Base-by-base conservation (phyloP, 2,888 invertebrate species). In the Hirtodrosophila duncani region DNA sequence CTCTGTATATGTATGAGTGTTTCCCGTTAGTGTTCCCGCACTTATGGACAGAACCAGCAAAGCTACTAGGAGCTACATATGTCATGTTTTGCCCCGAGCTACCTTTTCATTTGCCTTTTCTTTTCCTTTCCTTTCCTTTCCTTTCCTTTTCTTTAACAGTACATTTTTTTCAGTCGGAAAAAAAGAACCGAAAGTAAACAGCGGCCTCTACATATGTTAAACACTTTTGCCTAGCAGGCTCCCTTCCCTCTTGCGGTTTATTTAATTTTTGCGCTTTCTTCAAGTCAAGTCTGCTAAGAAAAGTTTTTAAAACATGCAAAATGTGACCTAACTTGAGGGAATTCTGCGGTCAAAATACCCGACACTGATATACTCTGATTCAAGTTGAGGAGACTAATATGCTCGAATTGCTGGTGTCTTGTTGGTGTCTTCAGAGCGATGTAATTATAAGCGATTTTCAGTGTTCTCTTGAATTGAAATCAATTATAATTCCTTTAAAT, bases 211-310 rank as follows among this genome's bases (percentile, higher is more conserved):
- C 21, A 17, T 58, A 63, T 57, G 64, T 50, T 57, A 36, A 63
- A 58, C 63, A 63, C 58, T 57, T 57, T 62, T 50, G 63, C 58
- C 62, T 62, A 44, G 57, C 45, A 63, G 56, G 62, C 46, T 16
- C 27, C 36, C 33, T 36, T 33, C 17, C 48, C 55, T 41, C 36
- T 37, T 43, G 43, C 43, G 43, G 53, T 45, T 61, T 53, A 45
- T 61, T 39, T 44, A 44, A 44, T 49, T 61, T 36, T 44, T 31
- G 20, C n/a, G 17, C 23, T 9, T 39, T 36, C n/a, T n/a, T 39
- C 17, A 14, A 7, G 7, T 7, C 20, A 5, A 20, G 20, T n/a
- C n/a, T n/a, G n/a, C n/a, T n/a, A n/a, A n/a, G n/a, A n/a, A n/a
- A n/a, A n/a, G n/a, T 27, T 26, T 31, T 31, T 39, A n/a, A 13